Evolutionary conservation across 2,113 vertebrate species (phyloP).

Genomic region (Echinops telfairi): DNA sequence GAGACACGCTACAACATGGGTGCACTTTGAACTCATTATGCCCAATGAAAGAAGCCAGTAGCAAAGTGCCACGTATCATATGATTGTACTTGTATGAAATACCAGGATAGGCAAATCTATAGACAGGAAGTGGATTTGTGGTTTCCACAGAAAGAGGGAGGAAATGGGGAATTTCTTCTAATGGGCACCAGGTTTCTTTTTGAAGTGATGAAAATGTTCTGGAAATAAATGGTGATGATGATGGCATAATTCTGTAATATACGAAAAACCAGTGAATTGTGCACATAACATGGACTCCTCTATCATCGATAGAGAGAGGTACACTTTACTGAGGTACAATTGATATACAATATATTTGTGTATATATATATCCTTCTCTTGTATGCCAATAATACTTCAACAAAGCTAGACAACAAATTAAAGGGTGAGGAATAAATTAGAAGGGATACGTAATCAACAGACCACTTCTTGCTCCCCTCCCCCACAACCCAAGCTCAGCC

Average conservation of each 20-base stretch:
- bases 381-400: background rate
- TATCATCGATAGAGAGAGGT: no score
- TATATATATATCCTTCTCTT: background rate
- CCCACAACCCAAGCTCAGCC: no score
- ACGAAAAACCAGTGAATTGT: conserved; percentile 17
- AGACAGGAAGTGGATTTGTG: conserved; percentile 17
- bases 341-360: background rate
- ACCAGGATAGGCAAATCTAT: conserved; percentile 30
- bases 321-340: no score
- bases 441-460: no score
- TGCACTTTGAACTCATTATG: background rate
- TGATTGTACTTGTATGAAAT: conserved; percentile 39
- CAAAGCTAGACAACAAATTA: background rate
- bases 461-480: no score
- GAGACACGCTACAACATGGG: background rate
- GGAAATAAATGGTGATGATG: conserved; percentile 26
- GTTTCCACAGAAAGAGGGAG: background rate
- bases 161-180: background rate
- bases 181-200: background rate
- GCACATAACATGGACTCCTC: background rate
- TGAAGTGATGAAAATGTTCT: conserved; percentile 6
- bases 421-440: no score
- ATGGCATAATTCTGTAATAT: conserved; percentile 26
- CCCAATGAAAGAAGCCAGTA: background rate
- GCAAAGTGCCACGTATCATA: background rate